These are phyloP conservation scores for Solea solea DNA, from an alignment of 2,113 vertebrate genomes.

Conservation along the genomic window DNA sequence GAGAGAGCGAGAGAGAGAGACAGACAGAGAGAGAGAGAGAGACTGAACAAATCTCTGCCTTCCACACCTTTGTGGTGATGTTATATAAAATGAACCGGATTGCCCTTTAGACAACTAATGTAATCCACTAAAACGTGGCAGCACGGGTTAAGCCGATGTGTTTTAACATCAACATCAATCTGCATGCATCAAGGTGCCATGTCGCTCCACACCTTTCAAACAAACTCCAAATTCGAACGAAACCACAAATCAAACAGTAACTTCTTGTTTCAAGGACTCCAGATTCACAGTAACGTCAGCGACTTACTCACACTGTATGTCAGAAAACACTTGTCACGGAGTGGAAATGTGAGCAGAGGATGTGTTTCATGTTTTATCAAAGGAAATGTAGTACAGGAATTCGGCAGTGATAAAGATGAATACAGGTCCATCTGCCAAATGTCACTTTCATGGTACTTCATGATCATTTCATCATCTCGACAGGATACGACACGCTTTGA, in stretches of 20 bases:
- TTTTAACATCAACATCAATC: slow-evolving; percentile 9
- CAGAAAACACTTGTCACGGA: slow-evolving; percentile 55
- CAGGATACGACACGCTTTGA: slow-evolving; percentile 65
- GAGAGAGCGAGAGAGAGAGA: slow-evolving; percentile 42
- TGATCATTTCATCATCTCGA: slow-evolving; percentile 75
- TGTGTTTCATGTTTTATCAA: slow-evolving; percentile 76
- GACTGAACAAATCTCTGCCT: slow-evolving; percentile 52
- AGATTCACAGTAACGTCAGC: slow-evolving; percentile 5
- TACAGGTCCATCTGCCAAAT: slow-evolving; percentile 68
- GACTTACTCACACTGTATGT: background rate
- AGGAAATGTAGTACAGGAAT: slow-evolving; percentile 63
- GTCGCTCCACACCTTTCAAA: background rate
- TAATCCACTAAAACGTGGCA: background rate
- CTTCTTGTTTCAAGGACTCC: background rate
- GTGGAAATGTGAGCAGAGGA: slow-evolving; percentile 54
- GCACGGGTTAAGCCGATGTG: background rate
- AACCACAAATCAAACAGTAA: background rate
- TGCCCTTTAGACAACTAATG: slow-evolving; percentile 4
- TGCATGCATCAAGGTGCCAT: background rate
- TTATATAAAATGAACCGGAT: slow-evolving; percentile 24
- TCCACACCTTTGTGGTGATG: slow-evolving; percentile 52
- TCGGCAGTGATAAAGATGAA: slow-evolving; percentile 64
- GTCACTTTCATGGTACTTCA: slow-evolving; percentile 72
- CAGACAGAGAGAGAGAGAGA: slow-evolving; percentile 37
- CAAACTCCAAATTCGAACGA: too few species aligned